These are phyloP conservation scores for Chunga burmeisteri DNA, from an alignment of 2,113 vertebrate genomes.

Conservation along the genomic window DNA sequence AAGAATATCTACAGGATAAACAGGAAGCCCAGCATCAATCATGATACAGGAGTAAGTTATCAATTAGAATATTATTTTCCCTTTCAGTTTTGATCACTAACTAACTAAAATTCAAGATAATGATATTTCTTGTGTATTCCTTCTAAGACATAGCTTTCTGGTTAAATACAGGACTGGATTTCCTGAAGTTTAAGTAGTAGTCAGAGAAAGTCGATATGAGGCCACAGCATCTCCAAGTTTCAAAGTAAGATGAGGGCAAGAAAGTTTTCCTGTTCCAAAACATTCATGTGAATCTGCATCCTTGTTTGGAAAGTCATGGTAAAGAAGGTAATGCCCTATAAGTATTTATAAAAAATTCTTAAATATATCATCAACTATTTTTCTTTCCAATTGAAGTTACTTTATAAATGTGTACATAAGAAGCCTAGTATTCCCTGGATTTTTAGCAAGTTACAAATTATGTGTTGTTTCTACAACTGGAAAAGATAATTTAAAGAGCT, in stretches of 20 bases:
- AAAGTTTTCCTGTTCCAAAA: not conserved
- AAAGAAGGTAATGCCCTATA: not conserved
- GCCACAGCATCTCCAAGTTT: not conserved
- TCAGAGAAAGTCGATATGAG: not conserved
- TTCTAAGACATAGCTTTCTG: not conserved
- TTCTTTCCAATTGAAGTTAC: not conserved
- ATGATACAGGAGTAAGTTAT: not conserved
- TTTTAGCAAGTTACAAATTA: not conserved
- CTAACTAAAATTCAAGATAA: not conserved
- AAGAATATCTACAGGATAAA: not conserved
- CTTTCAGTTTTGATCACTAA: not conserved
- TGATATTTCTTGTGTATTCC: not conserved
- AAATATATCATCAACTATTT: not conserved
- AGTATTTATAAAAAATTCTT: not conserved
- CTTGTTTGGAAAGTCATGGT: not conserved
- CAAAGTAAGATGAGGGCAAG: not conserved
- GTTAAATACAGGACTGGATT: not conserved
- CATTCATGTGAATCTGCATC: not conserved
- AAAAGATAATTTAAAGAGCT: not conserved
- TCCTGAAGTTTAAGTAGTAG: not conserved
- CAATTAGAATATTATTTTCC: not conserved
- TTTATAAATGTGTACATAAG: not conserved
- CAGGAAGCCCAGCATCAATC: not conserved
- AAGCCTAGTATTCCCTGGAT: not conserved
- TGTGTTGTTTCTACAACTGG: not conserved